These are phyloP conservation scores for Rattus norvegicus DNA, from an alignment of 2,113 vertebrate species.

Conservation along the genomic window DNA sequence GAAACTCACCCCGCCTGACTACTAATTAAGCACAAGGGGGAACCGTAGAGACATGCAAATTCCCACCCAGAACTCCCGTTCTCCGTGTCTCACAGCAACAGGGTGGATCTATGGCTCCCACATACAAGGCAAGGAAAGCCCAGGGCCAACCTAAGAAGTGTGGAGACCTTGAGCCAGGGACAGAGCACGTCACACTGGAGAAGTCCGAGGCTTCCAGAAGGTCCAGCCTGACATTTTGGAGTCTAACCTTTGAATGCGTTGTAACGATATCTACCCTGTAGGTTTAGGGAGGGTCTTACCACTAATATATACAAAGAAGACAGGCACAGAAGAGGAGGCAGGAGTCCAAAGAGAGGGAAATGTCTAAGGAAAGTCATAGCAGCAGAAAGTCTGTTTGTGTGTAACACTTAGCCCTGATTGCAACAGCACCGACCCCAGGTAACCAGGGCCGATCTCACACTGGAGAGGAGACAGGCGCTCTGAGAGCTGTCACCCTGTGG, in stretches of 20 bases:
- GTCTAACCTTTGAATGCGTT: neutral
- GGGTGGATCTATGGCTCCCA: too few species aligned
- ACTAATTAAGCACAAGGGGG: neutral
- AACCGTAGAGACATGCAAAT: neutral
- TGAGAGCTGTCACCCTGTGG: neutral
- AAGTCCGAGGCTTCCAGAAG: neutral
- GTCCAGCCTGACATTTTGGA: neutral
- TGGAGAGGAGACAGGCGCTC: neutral
- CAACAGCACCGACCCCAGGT: neutral
- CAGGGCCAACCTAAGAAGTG: neutral
- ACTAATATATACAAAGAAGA: neutral
- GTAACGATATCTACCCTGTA: neutral
- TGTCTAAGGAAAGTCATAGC: conserved; percentile 6
- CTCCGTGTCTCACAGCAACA: neutral
- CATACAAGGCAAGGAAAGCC: neutral
- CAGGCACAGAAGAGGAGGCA: neutral
- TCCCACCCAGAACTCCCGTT: neutral
- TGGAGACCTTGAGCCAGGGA: neutral
- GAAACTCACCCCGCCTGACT: neutral
- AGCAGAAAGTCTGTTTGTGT: neutral
- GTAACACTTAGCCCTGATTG: neutral
- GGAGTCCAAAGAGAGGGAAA: neutral
- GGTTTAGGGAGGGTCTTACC: neutral
- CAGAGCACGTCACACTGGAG: neutral
- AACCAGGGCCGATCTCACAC: neutral